phyloP scores from a whole-genome alignment of 2,113 vertebrate genomes.

The Dipodomys spectabilis region DNA sequence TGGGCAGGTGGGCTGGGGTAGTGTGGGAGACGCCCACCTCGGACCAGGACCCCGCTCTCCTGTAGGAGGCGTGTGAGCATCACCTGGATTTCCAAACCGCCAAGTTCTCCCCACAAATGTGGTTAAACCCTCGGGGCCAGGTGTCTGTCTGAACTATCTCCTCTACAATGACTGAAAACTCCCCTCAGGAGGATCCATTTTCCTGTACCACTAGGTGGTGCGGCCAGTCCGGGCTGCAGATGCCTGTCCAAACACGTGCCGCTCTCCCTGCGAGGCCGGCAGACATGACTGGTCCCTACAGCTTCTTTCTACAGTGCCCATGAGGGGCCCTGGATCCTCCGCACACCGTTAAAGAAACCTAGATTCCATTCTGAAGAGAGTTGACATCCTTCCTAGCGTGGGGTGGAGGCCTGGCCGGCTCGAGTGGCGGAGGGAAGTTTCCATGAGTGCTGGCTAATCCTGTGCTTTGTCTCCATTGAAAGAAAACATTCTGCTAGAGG shows the following conservation, averaged over 20 bases:
- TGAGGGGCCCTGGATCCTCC: no score
- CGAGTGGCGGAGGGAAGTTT: background rate
- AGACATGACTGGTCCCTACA: no score
- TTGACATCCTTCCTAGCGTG: background rate
- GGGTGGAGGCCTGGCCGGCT: no score
- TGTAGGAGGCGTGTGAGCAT: background rate
- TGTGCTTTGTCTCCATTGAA: background rate
- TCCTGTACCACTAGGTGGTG: background rate
- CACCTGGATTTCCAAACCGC: background rate
- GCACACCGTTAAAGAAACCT: background rate
- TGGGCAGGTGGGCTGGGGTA: background rate
- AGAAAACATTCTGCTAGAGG: background rate
- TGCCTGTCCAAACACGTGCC: background rate
- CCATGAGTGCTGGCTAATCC: no score
- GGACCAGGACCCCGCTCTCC: background rate
- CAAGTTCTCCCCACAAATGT: background rate
- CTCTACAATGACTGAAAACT: background rate
- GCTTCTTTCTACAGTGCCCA: no score
- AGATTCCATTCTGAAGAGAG: background rate
- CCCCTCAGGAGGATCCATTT: background rate
- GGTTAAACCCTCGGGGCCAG: background rate
- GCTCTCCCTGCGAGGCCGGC: no score
- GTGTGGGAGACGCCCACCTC: background rate
- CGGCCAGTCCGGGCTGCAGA: rapidly evolving
- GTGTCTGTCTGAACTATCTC: background rate